A percentile compares a stretch with the other conserved stretches of the same genome.
phyloP scores from a whole-genome alignment of 2,888 invertebrate species.

The Gasteruption jaculator region DNA sequence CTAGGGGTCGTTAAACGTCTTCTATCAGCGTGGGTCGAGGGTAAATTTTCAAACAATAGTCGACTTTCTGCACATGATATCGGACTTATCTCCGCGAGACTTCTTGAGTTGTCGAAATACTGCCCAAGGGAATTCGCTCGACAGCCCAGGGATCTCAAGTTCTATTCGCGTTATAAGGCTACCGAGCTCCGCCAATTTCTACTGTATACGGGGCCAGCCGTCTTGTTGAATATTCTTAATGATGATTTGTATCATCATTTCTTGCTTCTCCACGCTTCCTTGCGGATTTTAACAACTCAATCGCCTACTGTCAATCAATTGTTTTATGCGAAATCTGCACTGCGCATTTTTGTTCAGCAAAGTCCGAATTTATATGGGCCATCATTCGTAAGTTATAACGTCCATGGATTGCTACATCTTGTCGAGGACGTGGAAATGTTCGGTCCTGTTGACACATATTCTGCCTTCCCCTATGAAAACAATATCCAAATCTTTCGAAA shows the following conservation, averaged over 20 bases:
- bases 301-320: no score
- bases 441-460: no score
- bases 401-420: no score
- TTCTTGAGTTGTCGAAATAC: slow-evolving; percentile 13
- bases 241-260: slow-evolving; percentile 16
- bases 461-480: no score
- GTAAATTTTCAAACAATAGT: slow-evolving; percentile 10
- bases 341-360: no score
- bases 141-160: slow-evolving; percentile 20
- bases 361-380: no score
- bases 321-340: no score
- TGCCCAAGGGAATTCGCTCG: slow-evolving; percentile 28
- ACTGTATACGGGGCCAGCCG: slow-evolving; percentile 26
- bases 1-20: slow-evolving; percentile 17
- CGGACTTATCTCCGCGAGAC: slow-evolving; percentile 12
- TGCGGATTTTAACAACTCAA: no score
- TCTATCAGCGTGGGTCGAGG: slow-evolving; percentile 14
- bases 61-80: slow-evolving; percentile 10
- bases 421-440: no score
- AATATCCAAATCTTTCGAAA: no score
- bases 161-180: slow-evolving; percentile 23
- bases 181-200: slow-evolving; percentile 28
- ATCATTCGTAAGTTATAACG: no score
- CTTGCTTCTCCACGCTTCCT: slow-evolving; percentile 14
- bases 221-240: slow-evolving; percentile 16